Evolutionary conservation across 2,888 invertebrate genomes (phyloP), one percentile per base, ranked within the genome.

Genomic region (Temnothorax unifasciatus): DNA sequence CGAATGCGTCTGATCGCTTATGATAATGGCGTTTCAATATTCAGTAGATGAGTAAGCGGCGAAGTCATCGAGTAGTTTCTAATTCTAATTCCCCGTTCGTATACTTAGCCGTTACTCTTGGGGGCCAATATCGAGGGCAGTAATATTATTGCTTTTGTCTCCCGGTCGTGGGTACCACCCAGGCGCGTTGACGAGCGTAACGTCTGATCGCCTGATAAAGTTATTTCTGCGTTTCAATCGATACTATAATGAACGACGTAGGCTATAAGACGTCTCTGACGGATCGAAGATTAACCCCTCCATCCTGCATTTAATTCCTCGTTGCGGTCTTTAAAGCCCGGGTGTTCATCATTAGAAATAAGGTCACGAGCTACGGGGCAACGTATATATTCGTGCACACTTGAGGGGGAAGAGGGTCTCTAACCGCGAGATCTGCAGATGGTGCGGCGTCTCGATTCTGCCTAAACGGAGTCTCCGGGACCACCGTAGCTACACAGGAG

Each of bases 41-140:
- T 87, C 89, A 88, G 69, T 76, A 44, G 83, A 82, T 88, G 91
- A 92, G 85, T 92, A 89, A 91, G 87, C 86, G 54, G 4, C 61
- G 81, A 76, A 87, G 86, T 89, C 85, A 87, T 86, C 83, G 82
- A 82, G 77, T 71, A 81, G 59, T 82, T 84, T 89, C 81, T 87
- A 77, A 89, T 89, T 86, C 81, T 79, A 82, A 90, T 88, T 88
- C 83, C 59, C 50, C 71, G 3, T 84, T 64, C 75, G 68, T 85
- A 82, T 82, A 85, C 87, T 86, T 73, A 85, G 73, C 79, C 44
- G 54, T 29, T 34, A 3, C 13, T 75, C 73, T 63, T 63, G 61
- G 66, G 54, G 74, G 71, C 50, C 81, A 86, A 86, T 83, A 83
- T 71, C 82, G 61, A 87, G 82, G 75, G 77, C 74, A 84, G 85